Percentiles rank a stretch among this genome's conserved stretches.
Conservation (phyloP, 2,113 vertebrate genomes). For the Oncorhynchus clarkii region DNA sequence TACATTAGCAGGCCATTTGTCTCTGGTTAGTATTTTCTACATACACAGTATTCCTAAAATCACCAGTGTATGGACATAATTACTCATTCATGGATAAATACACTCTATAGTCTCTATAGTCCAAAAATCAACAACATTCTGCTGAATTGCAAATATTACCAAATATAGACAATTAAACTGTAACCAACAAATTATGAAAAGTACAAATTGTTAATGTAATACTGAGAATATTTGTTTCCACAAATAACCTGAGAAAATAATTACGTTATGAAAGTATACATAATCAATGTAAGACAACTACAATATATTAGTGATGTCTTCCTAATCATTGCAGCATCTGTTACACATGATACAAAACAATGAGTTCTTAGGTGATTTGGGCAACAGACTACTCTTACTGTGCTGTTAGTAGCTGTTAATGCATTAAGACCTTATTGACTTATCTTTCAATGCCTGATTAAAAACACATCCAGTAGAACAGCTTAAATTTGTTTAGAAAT, state of each 20-base stretch:
- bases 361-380: neutral
- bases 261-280: neutral
- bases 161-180: neutral
- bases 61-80: neutral
- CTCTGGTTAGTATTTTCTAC: neutral
- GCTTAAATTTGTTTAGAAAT: slow-evolving; percentile 14
- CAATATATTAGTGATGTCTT: slow-evolving; percentile 1
- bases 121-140: neutral
- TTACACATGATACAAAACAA: neutral
- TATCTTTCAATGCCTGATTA: slow-evolving; percentile 41
- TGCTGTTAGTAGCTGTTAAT: neutral
- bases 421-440: slow-evolving; percentile 18
- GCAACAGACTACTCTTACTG: neutral
- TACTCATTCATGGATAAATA: neutral
- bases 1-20: slow-evolving; percentile 12
- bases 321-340: slow-evolving; percentile 5
- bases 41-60: neutral
- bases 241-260: slow-evolving; percentile 28
- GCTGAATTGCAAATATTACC: neutral
- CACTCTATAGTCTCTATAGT: neutral
- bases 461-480: slow-evolving; percentile 24
- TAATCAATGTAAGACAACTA: slow-evolving; percentile 4
- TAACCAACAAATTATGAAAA: slow-evolving; percentile 9
- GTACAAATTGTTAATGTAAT: slow-evolving; percentile 16
- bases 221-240: slow-evolving; percentile 32